Evolutionary conservation across 2,797 vertebrate genomes (phyloP), one percentile per base, ranked within the genome.

Genomic region (Sparidentex hasta): DNA sequence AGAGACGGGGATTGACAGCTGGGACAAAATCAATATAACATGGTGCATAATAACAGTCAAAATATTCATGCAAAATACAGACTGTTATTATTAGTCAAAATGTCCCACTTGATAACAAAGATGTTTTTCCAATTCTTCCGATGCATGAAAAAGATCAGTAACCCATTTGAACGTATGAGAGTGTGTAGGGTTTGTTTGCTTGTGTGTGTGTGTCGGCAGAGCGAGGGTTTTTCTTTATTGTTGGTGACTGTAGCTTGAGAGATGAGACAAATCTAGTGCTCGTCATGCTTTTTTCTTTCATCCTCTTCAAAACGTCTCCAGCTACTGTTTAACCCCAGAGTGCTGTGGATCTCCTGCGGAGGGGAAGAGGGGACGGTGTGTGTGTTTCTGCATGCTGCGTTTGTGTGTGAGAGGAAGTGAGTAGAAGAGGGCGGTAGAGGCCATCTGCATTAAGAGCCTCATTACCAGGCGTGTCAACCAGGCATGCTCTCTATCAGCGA

Each of bases 401-500:
- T 38, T 62, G 64, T 69, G 65, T 59, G 65, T 56, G 52, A 23
- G 54, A 43, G 50, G 78, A 64, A 74, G 88, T 48, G 75, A 83
- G 82, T 66, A 20, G 69, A 77, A 65, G 65, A 78, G 85, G 85
- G 86, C 51, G 62, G 71, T 76, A 87, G 85, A 92, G 89, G 90
- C 89, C 92, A 93, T 92, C 91, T 91, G 90, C 85, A 83, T 90
- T 84, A 87, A 87, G 85, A 90, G 87, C 86, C 91, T 94, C 93
- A 94, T 94, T 93, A 94, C 89, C 80, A 86, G 86, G 71, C 65
- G 68, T 93, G 93, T 94, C 92, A 93, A 89, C 85, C 90, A 88
- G 89, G 76, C 90, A 67, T 92, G 90, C 84, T 91, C 87, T 85
- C 87, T 81, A 91, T 92, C 91, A 90, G 84, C 43, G 46, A 79